These are phyloP conservation scores for Caenorhabditis brenneri DNA, from an alignment of 1,140 invertebrate genomes.

Conservation along the genomic window DNA sequence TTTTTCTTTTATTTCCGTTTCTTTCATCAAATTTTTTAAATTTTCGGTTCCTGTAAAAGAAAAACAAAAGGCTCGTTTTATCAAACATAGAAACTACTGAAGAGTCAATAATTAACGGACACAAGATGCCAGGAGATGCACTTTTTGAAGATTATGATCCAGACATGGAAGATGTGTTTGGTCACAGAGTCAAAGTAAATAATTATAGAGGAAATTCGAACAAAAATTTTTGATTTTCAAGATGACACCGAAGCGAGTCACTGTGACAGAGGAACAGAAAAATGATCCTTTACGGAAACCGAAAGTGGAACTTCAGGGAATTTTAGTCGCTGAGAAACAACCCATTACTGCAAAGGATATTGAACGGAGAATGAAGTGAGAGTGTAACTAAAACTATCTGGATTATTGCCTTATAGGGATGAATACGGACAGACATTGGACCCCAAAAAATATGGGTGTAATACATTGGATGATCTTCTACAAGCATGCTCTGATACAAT, in stretches of 20 bases:
- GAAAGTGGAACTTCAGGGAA: neutral
- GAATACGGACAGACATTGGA: neutral
- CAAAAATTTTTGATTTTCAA: neutral
- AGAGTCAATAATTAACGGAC: too few relatives aligned
- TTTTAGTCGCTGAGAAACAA: neutral
- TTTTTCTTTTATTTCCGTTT: too few relatives aligned
- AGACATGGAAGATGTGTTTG: constrained; percentile 7
- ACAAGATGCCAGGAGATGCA: neutral
- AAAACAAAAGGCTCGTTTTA: too few relatives aligned
- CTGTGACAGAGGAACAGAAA: neutral
- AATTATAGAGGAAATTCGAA: neutral
- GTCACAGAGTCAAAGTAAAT: neutral
- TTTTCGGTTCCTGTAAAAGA: too few relatives aligned
- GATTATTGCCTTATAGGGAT: neutral
- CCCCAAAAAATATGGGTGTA: neutral
- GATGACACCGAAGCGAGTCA: neutral
- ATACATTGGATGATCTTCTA: neutral
- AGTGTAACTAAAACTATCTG: neutral
- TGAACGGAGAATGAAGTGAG: neutral
- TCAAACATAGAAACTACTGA: too few relatives aligned
- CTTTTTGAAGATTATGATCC: neutral
- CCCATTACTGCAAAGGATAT: constrained; percentile 1
- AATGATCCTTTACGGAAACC: neutral
- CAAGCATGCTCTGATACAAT: constrained; percentile 6
- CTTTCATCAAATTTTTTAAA: too few relatives aligned